Evolutionary conservation across 2,113 vertebrate species (phyloP).

Genomic region (Toxostoma redivivum): DNA sequence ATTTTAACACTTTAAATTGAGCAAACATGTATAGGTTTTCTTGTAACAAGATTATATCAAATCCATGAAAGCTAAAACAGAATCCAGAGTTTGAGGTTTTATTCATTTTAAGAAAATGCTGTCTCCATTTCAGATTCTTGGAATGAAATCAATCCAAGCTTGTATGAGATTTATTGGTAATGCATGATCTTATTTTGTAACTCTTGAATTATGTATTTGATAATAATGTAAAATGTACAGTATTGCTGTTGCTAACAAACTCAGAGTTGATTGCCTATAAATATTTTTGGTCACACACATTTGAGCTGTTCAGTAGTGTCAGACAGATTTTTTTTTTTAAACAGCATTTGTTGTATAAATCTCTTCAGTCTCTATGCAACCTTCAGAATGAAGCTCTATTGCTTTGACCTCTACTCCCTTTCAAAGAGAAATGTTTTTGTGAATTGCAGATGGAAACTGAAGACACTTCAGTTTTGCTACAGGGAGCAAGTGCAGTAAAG

Average conservation of each 20-base stretch:
- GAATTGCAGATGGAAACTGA: background rate
- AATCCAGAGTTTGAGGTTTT: background rate
- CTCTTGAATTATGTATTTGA: constrained; percentile 73
- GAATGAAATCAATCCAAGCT: constrained; percentile 51
- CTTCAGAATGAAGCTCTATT: constrained; percentile 28
- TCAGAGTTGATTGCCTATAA: constrained; percentile 72
- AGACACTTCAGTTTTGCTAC: background rate
- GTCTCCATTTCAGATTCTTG: constrained; percentile 57
- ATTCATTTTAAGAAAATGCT: constrained; percentile 9
- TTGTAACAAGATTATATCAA: constrained; percentile 13
- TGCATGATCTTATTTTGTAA: constrained; percentile 80
- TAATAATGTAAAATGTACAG: constrained; percentile 80
- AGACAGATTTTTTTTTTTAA: constrained; percentile 38
- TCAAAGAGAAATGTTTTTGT: background rate
- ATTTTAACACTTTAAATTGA: constrained; percentile 42
- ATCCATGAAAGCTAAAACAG: constrained; percentile 41
- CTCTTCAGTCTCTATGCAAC: constrained; percentile 70
- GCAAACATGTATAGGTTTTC: constrained; percentile 39
- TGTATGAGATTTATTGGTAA: constrained; percentile 72
- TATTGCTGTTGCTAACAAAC: constrained; percentile 73
- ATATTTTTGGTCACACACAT: constrained; percentile 70
- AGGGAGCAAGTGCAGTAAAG: background rate
- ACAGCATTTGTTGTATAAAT: constrained; percentile 49
- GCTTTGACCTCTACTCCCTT: background rate
- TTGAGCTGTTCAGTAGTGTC: constrained; percentile 56